These are phyloP conservation scores for Solea solea DNA, from an alignment of 2,113 vertebrate species.

Conservation along the genomic window DNA sequence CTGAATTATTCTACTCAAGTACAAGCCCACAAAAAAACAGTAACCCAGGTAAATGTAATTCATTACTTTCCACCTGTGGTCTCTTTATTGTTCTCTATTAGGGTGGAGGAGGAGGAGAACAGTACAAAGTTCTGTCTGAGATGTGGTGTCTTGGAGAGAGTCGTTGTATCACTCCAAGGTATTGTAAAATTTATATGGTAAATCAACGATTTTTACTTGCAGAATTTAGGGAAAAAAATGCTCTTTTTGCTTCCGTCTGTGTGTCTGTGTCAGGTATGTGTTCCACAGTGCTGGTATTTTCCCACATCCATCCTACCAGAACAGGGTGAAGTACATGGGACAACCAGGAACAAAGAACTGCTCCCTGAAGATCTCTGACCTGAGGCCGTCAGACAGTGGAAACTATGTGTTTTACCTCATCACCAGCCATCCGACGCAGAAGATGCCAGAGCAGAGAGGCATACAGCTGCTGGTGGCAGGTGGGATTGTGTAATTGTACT, in stretches of 20 bases:
- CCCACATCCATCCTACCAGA: slow-evolving; percentile 63
- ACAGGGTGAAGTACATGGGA: slow-evolving; percentile 73
- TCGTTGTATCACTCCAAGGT: slow-evolving; percentile 73
- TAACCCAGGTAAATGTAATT: too few species aligned
- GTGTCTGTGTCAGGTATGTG: slow-evolving; percentile 65
- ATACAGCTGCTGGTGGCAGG: slow-evolving; percentile 73
- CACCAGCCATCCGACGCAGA: slow-evolving; percentile 69
- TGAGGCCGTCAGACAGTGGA: slow-evolving; percentile 75
- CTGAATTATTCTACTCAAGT: too few species aligned
- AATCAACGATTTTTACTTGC: background rate
- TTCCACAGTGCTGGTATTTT: slow-evolving; percentile 76
- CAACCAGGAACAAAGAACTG: slow-evolving; percentile 70
- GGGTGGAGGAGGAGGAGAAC: slow-evolving; percentile 17
- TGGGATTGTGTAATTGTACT: slow-evolving; percentile 14
- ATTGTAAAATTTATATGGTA: background rate
- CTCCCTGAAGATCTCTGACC: slow-evolving; percentile 70
- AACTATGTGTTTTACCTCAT: slow-evolving; percentile 79
- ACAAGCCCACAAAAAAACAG: too few species aligned
- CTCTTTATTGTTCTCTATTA: slow-evolving; percentile 4
- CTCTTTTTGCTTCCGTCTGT: background rate
- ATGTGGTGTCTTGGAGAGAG: slow-evolving; percentile 79
- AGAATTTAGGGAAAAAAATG: background rate
- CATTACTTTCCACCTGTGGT: too few species aligned
- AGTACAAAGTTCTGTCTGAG: slow-evolving; percentile 62
- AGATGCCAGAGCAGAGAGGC: slow-evolving; percentile 77